A percentile compares a stretch with the other conserved stretches of the same genome.
phyloP scores from a whole-genome alignment of 2,797 vertebrate genomes.

The Myotis vivesi region DNA sequence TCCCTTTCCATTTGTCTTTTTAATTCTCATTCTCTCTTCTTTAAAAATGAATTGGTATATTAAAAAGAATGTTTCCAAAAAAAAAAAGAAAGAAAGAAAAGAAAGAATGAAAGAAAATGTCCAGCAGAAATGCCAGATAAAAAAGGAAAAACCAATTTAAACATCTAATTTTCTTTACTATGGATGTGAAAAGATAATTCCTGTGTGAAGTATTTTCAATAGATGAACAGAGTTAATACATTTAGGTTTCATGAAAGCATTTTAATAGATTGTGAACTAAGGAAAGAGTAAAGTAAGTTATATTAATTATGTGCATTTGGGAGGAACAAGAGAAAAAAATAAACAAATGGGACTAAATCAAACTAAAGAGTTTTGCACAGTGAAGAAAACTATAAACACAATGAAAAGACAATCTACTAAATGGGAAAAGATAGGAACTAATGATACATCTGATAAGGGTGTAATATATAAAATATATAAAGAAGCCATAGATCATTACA shows the following conservation, averaged over 20 bases:
- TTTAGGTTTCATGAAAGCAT: background rate
- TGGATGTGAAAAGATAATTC: background rate
- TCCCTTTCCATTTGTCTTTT: slow-evolving; percentile 51
- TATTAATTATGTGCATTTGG: background rate
- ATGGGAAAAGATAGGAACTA: background rate
- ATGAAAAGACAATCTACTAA: background rate
- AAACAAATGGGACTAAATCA: background rate
- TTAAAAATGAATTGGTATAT: slow-evolving; percentile 7
- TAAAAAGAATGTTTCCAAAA: background rate
- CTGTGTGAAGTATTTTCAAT: background rate
- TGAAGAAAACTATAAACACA: background rate
- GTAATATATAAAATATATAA: background rate
- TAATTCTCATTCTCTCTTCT: background rate
- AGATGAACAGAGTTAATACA: background rate
- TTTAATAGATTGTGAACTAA: background rate
- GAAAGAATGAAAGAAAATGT: background rate
- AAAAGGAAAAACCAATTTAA: slow-evolving; percentile 25
- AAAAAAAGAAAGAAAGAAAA: background rate
- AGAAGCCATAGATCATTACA: background rate
- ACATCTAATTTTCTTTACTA: background rate
- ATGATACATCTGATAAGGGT: background rate
- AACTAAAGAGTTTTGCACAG: background rate
- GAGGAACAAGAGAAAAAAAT: background rate
- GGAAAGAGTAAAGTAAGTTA: background rate
- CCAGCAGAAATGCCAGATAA: background rate